These are phyloP conservation scores for Tupaia chinensis DNA, from an alignment of 2,113 vertebrate species.

Conservation along the genomic window DNA sequence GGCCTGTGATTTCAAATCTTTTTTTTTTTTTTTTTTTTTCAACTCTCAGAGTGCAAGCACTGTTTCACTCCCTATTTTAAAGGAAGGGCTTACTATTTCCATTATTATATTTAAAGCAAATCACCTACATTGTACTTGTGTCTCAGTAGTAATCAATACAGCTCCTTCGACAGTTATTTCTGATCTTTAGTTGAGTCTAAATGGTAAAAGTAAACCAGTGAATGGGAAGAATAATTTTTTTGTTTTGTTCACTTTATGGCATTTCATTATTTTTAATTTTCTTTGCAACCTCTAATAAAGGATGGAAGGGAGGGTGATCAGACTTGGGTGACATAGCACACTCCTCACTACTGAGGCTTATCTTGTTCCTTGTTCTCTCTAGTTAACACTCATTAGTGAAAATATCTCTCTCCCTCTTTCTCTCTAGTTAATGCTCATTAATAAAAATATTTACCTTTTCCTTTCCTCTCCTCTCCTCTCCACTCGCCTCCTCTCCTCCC, in stretches of 20 bases:
- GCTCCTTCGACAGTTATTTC: conserved; percentile 14
- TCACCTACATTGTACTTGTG: not conserved
- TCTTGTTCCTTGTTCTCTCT: not conserved
- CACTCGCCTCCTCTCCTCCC: no score
- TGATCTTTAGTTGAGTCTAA: not conserved
- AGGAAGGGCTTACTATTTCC: conserved; percentile 20
- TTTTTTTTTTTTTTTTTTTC: not conserved
- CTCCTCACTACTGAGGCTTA: not conserved
- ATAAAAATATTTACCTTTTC: no score
- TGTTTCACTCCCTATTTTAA: not conserved
- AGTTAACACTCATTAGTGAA: conserved; percentile 1
- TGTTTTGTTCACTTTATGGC: not conserved
- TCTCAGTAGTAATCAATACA: not conserved
- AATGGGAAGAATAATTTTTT: not conserved
- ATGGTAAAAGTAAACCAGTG: not conserved
- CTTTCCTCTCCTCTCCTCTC: no score
- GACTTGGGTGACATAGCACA: not conserved
- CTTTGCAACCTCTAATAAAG: not conserved
- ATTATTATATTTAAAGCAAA: conserved; percentile 33
- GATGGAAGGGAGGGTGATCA: not conserved
- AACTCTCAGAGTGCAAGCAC: not conserved
- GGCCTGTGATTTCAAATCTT: not conserved
- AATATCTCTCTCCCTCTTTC: not conserved
- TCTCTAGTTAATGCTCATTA: no score
- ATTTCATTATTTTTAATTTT: conserved; percentile 59